phyloP scores from a whole-genome alignment of 2,888 invertebrate species.

The Chirona hameri region DNA sequence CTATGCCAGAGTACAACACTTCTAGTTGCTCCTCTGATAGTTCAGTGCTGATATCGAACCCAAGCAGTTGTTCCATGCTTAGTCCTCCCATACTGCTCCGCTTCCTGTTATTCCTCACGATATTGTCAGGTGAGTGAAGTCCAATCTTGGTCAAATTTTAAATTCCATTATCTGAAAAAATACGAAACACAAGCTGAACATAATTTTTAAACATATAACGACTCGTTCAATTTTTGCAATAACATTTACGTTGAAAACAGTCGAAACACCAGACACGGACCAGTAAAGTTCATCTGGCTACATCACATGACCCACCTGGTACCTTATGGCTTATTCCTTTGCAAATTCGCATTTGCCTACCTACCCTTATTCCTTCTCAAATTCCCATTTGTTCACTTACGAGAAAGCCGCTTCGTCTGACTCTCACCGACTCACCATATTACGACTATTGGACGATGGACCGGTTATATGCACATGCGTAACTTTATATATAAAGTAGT shows the following conservation, averaged over 20 bases:
- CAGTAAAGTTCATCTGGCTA: too few species aligned
- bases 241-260: not conserved
- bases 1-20: not conserved
- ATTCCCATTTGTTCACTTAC: too few species aligned
- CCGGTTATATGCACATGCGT: too few species aligned
- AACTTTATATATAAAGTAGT: too few species aligned
- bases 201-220: not conserved
- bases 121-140: not conserved
- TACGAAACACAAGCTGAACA: not conserved
- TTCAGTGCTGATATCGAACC: not conserved
- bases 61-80: not conserved
- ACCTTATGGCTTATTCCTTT: too few species aligned
- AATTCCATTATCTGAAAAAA: not conserved
- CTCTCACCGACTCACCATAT: too few species aligned
- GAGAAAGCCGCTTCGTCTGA: too few species aligned
- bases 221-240: not conserved
- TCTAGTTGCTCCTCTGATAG: not conserved
- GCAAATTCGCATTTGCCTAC: too few species aligned
- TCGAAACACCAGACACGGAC: not conserved
- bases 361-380: too few species aligned
- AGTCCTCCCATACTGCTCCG: not conserved
- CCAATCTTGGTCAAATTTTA: not conserved
- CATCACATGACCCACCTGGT: not conserved
- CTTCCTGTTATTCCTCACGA: not conserved
- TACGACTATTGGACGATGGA: too few species aligned